Evolutionary conservation across 1,140 invertebrate genomes (phyloP), one percentile per base, ranked within the genome.

Genomic region (Eciton burchellii): DNA sequence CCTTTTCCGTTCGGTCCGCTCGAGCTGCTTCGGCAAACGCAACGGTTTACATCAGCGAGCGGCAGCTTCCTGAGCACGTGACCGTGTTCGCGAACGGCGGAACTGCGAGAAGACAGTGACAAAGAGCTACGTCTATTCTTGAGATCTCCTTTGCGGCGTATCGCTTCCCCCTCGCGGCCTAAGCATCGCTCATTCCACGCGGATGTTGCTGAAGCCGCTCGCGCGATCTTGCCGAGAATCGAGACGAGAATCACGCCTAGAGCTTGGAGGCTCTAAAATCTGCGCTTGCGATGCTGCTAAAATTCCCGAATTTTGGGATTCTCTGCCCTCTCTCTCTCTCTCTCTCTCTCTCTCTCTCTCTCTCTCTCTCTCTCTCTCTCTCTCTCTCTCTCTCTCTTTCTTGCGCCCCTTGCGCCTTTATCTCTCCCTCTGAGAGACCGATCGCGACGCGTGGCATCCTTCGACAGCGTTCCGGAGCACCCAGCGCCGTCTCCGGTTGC

Each of bases 31-130:
- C 19, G n/a, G 85, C 81, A 66, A 79, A 79, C 21, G 63, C 74
- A 49, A 77, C 56, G 52, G 74, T 79, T 79, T 79, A 79, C 74
- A 45, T 54, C 47, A 35, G 47, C 29, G 35, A 45, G 26, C 74
- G 62, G 21, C 35, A 56, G 70, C 74, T 79, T 70, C 63, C 86
- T 88, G 81, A 82, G 74, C 82, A 88, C 84, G 85, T 88, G 83
- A 82, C 85, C n/a, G n/a, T n/a, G n/a, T n/a, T 84, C 70, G 66
- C 65, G 76, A 82, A 85, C 84, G 71, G 57, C 74, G 82, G 79
- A 82, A 29, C 12, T 8, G 59, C 21, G 45, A 59, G 52, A 43
- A 63, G 74, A 84, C 82, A 87, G 79, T 71, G 72, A 59, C 71
- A 83, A 83, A 86, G 84, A 88, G 82, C 81, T 76, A 54, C 29